phyloP scores from a whole-genome alignment of 2,888 invertebrate species.

The Ormyrus thymus region DNA sequence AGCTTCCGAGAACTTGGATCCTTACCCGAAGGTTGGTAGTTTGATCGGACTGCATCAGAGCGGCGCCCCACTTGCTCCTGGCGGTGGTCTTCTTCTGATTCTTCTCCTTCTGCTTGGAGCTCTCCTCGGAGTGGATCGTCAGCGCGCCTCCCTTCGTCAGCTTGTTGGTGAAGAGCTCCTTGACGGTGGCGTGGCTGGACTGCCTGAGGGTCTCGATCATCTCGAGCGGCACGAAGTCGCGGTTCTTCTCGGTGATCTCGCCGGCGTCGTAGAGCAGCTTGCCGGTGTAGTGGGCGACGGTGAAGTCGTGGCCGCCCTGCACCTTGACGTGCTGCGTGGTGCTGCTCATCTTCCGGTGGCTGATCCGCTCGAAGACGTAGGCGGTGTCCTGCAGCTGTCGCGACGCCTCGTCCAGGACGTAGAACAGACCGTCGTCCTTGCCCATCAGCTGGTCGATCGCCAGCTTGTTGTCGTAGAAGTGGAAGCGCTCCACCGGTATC shows the following conservation, averaged over 20 bases:
- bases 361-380: conserved; percentile 82
- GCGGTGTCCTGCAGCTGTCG: conserved; percentile 83
- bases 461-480: conserved; percentile 91
- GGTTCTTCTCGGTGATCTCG: conserved; percentile 91
- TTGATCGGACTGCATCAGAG: conserved; percentile 75
- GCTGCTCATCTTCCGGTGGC: conserved; percentile 67
- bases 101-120: conserved; percentile 63
- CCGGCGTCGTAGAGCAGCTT: conserved; percentile 89
- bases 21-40: conserved; percentile 78
- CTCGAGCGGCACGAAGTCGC: conserved; percentile 93
- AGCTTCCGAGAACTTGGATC: not conserved
- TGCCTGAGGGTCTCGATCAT: conserved; percentile 90
- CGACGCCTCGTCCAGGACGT: conserved; percentile 91
- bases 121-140: conserved; percentile 76
- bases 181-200: conserved; percentile 83
- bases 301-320: conserved; percentile 83
- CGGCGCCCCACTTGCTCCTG: conserved; percentile 75
- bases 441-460: conserved; percentile 91
- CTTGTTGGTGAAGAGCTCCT: conserved; percentile 88
- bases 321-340: conserved; percentile 76
- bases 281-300: conserved; percentile 93
- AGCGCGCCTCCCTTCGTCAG: conserved; percentile 91
- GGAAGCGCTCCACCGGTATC: conserved; percentile 82
- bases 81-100: conserved; percentile 63
- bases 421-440: conserved; percentile 88